Base-by-base conservation (phyloP, 2,888 invertebrate species). In the Barypeithes pellucidus region DNA sequence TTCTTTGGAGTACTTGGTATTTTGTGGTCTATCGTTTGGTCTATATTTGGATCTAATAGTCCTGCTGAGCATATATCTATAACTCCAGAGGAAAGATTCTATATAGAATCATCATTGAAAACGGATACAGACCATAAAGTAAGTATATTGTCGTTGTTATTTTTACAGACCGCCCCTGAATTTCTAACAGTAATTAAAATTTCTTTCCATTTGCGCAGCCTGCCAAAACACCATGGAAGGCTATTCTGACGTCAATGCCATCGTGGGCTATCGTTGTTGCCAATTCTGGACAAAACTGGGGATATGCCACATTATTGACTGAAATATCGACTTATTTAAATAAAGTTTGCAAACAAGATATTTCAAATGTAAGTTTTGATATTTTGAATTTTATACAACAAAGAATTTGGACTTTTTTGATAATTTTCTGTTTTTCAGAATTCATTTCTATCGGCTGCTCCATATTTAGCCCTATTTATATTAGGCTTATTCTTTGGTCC, bases 211-310 rank as follows among this genome's bases (percentile, higher is more conserved):
- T 61, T 75, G 72, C 9, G 22, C 67, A 80, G 81, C 52, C 70
- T 39, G 39, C 76, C 3, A 82, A 88, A 11, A 93, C 92, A 0
- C 95, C 95, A 0, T 95, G 95, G 95, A 85, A 85, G 63, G 87
- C 90, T 4, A 94, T 96, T 74, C 86, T 92, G 57, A 93, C 91
- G 0, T 95, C 94, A 0, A 81, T 91, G 24, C 94, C 95, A 0
- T 92, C 95, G 81, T 91, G 92, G 90, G 91, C 94, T 0, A 87
- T 95, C 4, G 83, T 94, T 11, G 67, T 80, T 0, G 78, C 77
- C 3, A 77, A 72, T 43, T 77, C 74, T 47, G 80, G 80, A 5
- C 78, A 78, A 66, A 78, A 77, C 45, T 80, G 80, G 80, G 79
- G 78, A 2, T 78, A 79, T 59, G 75, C 77, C 0, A 77, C 76